Conservation (phyloP, 2,888 invertebrate genomes). For the Dicycla oo region DNA sequence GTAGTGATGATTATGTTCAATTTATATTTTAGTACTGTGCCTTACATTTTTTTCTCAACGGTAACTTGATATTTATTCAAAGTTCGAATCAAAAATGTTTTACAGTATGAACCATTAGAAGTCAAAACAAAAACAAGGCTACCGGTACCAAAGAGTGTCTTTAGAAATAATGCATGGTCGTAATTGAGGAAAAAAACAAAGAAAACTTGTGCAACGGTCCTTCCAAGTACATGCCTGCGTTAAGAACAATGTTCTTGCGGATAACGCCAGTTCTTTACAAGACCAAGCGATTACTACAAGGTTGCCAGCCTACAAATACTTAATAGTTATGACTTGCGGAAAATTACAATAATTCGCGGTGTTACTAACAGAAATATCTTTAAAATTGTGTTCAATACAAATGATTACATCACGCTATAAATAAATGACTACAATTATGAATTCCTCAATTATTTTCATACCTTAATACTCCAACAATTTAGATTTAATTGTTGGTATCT, state of each 20-base stretch:
- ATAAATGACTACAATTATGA: background rate
- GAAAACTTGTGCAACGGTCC: conserved; percentile 28
- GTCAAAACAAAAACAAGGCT: background rate
- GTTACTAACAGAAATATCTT: conserved; percentile 17
- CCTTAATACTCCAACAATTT: background rate
- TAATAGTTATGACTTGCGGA: conserved; percentile 39
- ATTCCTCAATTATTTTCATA: background rate
- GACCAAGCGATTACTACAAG: conserved; percentile 43
- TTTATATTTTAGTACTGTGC: too few relatives aligned
- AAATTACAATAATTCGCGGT: conserved; percentile 33
- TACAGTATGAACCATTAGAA: background rate
- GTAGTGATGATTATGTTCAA: background rate
- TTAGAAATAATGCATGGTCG: conserved; percentile 1
- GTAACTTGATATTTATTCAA: background rate
- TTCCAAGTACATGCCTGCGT: conserved; percentile 17
- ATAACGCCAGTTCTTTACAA: conserved; percentile 32
- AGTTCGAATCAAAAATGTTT: background rate
- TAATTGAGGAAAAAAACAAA: conserved; percentile 53
- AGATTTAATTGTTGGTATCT: background rate
- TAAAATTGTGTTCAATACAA: background rate
- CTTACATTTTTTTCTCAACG: background rate
- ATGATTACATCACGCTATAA: background rate
- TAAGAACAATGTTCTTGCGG: conserved; percentile 33
- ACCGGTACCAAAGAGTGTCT: conserved; percentile 18
- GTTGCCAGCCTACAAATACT: conserved; percentile 31